Evolutionary conservation across 2,888 invertebrate species (phyloP).

Genomic region (Allygus modestus): DNA sequence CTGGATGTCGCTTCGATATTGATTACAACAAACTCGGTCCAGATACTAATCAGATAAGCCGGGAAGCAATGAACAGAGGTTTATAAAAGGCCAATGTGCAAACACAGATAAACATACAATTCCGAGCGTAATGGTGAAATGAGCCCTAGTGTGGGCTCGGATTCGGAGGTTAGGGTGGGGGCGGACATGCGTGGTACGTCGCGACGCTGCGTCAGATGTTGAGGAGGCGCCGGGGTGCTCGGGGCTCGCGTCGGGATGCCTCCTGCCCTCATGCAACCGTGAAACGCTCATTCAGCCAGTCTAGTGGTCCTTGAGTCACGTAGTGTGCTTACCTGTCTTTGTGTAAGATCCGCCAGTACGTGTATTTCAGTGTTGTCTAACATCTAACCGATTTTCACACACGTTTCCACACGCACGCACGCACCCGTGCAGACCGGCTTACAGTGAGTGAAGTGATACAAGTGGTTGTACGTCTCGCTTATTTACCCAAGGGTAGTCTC

Average conservation of each 20-base stretch:
- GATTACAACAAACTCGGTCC: not conserved
- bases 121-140: constrained; percentile 50
- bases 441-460: too few species aligned
- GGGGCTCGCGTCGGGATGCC: constrained; percentile 7
- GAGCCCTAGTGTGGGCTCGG: constrained; percentile 32
- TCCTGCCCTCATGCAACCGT: not conserved
- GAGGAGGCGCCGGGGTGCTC: constrained; percentile 17
- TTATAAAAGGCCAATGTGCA: constrained; percentile 47
- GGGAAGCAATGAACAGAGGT: constrained; percentile 35
- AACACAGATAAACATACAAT: constrained; percentile 51
- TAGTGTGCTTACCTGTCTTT: not conserved
- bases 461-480: too few species aligned
- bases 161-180: not conserved
- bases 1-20: not conserved
- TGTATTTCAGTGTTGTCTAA: not conserved
- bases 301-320: not conserved
- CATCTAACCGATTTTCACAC: not conserved
- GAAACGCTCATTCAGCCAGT: not conserved
- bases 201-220: constrained; percentile 2
- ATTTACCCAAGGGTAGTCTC: not conserved
- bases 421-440: too few species aligned
- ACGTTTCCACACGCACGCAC: too few species aligned
- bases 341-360: not conserved
- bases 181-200: not conserved
- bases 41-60: constrained; percentile 1